These are phyloP conservation scores for Lepidochitona cinerea DNA, from an alignment of 2,888 invertebrate species.

Conservation along the genomic window DNA sequence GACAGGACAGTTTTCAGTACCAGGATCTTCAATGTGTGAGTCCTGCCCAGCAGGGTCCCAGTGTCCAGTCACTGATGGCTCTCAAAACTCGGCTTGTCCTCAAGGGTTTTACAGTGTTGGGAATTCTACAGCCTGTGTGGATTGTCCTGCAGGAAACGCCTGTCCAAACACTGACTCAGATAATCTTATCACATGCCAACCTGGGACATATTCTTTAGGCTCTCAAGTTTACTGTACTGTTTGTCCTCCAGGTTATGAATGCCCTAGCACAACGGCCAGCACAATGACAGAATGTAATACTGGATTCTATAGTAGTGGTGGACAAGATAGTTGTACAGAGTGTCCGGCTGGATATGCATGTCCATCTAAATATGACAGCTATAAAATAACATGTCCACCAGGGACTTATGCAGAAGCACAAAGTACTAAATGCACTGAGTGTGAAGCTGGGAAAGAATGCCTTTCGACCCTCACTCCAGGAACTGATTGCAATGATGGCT, in stretches of 20 bases:
- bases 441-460: constrained; percentile 62
- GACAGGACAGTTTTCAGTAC: constrained; percentile 40
- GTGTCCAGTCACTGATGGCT: constrained; percentile 50
- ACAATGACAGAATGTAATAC: constrained; percentile 46
- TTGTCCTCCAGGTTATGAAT: constrained; percentile 36
- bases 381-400: constrained; percentile 41
- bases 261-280: constrained; percentile 39
- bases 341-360: constrained; percentile 65
- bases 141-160: constrained; percentile 56
- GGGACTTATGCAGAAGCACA: constrained; percentile 58
- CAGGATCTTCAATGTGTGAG: constrained; percentile 36
- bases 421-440: constrained; percentile 50
- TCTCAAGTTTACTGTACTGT: constrained; percentile 45
- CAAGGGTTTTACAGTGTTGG: constrained; percentile 50
- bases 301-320: constrained; percentile 59
- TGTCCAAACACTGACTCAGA: constrained; percentile 52
- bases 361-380: constrained; percentile 54
- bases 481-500: constrained; percentile 49
- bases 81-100: constrained; percentile 47
- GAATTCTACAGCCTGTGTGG: constrained; percentile 44
- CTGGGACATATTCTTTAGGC: constrained; percentile 56
- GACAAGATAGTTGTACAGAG: constrained; percentile 46
- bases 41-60: constrained; percentile 49
- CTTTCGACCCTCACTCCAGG: constrained; percentile 46
- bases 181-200: constrained; percentile 34